Evolutionary conservation across 1,140 invertebrate genomes (phyloP).

Genomic region (Scaptomyza graminum): DNA sequence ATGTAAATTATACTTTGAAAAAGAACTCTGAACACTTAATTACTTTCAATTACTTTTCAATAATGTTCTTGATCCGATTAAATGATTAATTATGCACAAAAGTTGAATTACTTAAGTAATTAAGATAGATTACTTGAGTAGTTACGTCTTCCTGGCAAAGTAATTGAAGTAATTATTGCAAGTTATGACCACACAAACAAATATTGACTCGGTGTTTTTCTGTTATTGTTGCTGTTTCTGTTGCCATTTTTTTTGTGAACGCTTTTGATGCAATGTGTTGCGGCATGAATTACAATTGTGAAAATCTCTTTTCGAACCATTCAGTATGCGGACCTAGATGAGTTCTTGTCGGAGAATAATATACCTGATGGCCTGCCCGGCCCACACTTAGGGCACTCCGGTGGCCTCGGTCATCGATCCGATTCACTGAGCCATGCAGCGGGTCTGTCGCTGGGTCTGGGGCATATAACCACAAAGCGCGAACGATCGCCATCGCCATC

Average conservation of each 20-base stretch:
- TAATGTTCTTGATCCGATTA: too few species aligned
- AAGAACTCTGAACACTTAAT: background rate
- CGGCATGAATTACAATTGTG: conserved; percentile 4
- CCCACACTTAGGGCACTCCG: conserved; percentile 85
- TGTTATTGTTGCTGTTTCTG: conserved; percentile 17
- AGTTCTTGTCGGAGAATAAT: conserved; percentile 97
- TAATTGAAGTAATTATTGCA: too few species aligned
- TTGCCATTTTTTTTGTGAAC: conserved; percentile 17
- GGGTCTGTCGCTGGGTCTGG: conserved; percentile 85
- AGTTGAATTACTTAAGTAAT: background rate
- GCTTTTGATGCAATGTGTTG: conserved; percentile 10
- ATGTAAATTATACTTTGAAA: background rate
- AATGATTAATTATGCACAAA: background rate
- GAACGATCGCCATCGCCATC: conserved; percentile 92
- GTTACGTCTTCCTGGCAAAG: background rate
- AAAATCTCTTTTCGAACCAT: conserved; percentile 71
- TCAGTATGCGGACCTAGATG: conserved; percentile 96
- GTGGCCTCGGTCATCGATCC: conserved; percentile 82
- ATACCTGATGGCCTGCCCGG: conserved; percentile 90
- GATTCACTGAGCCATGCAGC: conserved; percentile 85
- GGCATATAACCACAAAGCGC: conserved; percentile 88
- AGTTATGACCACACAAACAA: too few species aligned
- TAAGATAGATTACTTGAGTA: conserved; percentile 2
- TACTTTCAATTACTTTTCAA: conserved; percentile 5
- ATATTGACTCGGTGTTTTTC: conserved; percentile 1